Conservation (phyloP, 1,140 invertebrate genomes). For the Ladona fulva region DNA sequence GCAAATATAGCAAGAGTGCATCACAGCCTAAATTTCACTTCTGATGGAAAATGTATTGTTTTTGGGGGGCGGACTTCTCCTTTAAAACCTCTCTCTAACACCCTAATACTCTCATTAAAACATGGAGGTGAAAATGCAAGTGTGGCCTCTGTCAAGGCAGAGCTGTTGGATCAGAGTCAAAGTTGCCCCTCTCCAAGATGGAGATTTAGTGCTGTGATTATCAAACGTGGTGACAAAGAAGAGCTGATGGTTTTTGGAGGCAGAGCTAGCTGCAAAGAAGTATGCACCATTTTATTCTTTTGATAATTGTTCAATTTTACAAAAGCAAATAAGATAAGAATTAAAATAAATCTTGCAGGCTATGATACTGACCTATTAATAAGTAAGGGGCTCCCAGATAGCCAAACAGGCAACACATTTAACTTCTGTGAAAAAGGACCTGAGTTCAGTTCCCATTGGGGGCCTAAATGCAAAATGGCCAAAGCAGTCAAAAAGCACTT, state of each 20-base stretch:
- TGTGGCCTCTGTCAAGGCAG: background rate
- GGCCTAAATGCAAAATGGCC: too few relatives aligned
- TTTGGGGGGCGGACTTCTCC: constrained; percentile 31
- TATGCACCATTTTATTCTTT: constrained; percentile 4
- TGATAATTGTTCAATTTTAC: too few relatives aligned
- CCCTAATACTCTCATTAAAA: constrained; percentile 4
- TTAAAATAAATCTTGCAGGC: too few relatives aligned
- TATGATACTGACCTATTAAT: too few relatives aligned
- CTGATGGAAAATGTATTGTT: constrained; percentile 23
- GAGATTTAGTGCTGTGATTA: constrained; percentile 14
- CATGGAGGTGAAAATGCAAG: background rate
- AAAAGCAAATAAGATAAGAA: too few relatives aligned
- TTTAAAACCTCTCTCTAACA: constrained; percentile 16
- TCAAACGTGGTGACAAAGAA: constrained; percentile 16
- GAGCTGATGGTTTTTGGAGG: constrained; percentile 33
- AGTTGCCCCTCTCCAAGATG: constrained; percentile 15
- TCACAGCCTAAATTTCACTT: background rate
- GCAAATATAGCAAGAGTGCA: background rate
- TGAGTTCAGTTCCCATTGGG: too few relatives aligned
- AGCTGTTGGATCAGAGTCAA: background rate
- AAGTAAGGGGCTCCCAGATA: too few relatives aligned
- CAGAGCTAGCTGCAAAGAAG: constrained; percentile 23
- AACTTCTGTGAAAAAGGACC: too few relatives aligned
- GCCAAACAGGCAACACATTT: too few relatives aligned
- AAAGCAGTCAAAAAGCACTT: too few relatives aligned